Evolutionary conservation across 2,888 invertebrate species (phyloP), one percentile per base, ranked within the genome.

Genomic region (Diogma glabrata): DNA sequence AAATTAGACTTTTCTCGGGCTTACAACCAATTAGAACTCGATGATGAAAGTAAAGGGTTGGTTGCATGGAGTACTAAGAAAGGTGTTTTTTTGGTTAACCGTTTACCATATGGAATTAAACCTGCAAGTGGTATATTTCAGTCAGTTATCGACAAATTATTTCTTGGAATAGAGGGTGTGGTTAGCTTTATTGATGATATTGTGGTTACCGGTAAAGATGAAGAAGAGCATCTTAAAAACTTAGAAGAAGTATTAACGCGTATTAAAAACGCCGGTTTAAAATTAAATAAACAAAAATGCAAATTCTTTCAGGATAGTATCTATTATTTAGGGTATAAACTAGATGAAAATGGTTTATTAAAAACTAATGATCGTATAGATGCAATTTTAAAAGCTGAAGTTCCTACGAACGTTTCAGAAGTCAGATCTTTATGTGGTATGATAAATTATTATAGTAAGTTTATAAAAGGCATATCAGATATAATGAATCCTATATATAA

Each of bases 91-190:
- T n/a, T n/a, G n/a, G n/a, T n/a, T n/a, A n/a, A n/a, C n/a, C n/a
- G n/a, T n/a, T n/a, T 66, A n/a, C 61, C 64, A 10, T 65, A 60
- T 56, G 66, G 66, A 2, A 61, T 62, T 47, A 63, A 64, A 26
- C 62, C 64, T n/a, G 64, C 64, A 2, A 61, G 63, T n/a, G 60
- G 63, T 9, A 64, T 66, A 55, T 67, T 65, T 56, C 63, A 66
- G 50, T 56, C 64, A 51, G 64, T 65, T 50, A 57, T 60, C 17
- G 51, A 63, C 20, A 54, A 64, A 16, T 49, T 52, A 24, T n/a
- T n/a, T n/a, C n/a, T n/a, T n/a, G 61, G 60, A 2, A 52, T 60
- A 8, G 45, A 4, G 3, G 54, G 54, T 8, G 55, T 54, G 9
- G 51, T 55, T 1, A 53, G 55, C 4, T 56, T 55, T 33, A 48